Base-by-base conservation (phyloP, 2,113 vertebrate genomes). In the Talpa occidentalis region DNA sequence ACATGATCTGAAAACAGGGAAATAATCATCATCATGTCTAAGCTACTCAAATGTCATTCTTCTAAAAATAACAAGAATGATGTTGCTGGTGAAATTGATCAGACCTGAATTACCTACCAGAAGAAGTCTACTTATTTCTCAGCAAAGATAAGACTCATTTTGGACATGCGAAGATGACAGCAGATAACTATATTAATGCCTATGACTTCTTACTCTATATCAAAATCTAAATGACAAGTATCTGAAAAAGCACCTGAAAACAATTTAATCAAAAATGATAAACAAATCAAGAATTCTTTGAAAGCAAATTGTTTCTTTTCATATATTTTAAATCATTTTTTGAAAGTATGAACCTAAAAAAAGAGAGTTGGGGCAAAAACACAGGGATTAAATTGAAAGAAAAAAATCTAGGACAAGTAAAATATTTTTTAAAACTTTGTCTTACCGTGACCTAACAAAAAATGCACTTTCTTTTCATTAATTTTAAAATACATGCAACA, bases 51-150 rank as follows among this genome's bases (percentile, higher is more conserved):
- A 89, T 56, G 52, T 28, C 88, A 74, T 76, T 90, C 60, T 77
- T 88, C 67, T 92, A 94, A 89, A 95, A 78, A 66, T 54, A 94
- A 86, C n/a, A 72, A 28, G 32, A 72, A 94, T 37, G 24, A 12
- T 73, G 4, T 52, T 86, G 26, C 56, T 76, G 44, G 37, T 95
- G 26, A 90, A 85, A 59, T 66, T 72, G 17, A 73, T 10, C 59
- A 72, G 44, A 91, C 64, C 30, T 56, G 26, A 92, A 80, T 32
- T 76, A 76, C 32, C 35, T 52, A 78, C 26, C 32, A 67, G 54
- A 93, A 26, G 26, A 73, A 70, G 40, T 16, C 59, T 80, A 70
- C 67, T 94, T 67, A 72, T 21, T 79, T 87, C n/a, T 56, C 59
- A 64, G 60, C 42, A 80, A 66, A 67, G 47, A 74, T 79, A 74